Percentiles rank a stretch among this genome's conserved stretches.
These are phyloP conservation scores for Mastomys coucha DNA, from an alignment of 2,113 vertebrate species.

Conservation along the genomic window DNA sequence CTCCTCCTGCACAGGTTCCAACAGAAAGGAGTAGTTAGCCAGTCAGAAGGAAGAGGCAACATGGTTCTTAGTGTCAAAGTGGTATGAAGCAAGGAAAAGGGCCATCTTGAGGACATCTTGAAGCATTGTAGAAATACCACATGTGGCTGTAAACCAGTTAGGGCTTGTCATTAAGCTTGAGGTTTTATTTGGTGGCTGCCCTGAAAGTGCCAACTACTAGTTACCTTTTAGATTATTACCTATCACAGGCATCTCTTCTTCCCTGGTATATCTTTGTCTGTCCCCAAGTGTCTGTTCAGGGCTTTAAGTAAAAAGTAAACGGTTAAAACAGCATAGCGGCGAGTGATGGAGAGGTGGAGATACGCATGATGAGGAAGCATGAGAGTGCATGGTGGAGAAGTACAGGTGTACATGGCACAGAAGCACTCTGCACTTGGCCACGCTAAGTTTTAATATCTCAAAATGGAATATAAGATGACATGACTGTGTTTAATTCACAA, in stretches of 20 bases:
- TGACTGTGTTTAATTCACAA: slow-evolving; percentile 60
- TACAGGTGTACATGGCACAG: slow-evolving; percentile 36
- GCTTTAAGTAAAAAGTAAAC: slow-evolving; percentile 46
- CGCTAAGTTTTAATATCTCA: slow-evolving; percentile 58
- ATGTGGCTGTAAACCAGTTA: neutral
- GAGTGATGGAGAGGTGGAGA: neutral
- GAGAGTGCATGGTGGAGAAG: neutral
- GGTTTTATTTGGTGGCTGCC: slow-evolving; percentile 20
- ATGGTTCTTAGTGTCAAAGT: neutral
- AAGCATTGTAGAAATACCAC: neutral
- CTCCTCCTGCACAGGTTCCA: neutral
- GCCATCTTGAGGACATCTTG: neutral
- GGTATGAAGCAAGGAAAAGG: neutral
- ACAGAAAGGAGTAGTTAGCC: neutral
- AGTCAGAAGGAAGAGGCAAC: neutral
- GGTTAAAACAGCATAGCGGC: slow-evolving; percentile 64
- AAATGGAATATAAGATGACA: slow-evolving; percentile 59
- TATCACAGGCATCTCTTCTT: slow-evolving; percentile 32
- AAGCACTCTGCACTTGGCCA: slow-evolving; percentile 29
- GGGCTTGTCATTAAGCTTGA: neutral
- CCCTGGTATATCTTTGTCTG: slow-evolving; percentile 3
- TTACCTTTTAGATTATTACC: slow-evolving; percentile 25
- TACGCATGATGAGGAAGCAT: neutral
- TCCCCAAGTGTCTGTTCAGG: slow-evolving; percentile 52
- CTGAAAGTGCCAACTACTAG: slow-evolving; percentile 23